A percentile compares a stretch with the other conserved stretches of the same genome.
These are phyloP conservation scores for Paracentrotus lividus DNA, from an alignment of 53 echinoderm and acorn worm species.

Conservation along the genomic window DNA sequence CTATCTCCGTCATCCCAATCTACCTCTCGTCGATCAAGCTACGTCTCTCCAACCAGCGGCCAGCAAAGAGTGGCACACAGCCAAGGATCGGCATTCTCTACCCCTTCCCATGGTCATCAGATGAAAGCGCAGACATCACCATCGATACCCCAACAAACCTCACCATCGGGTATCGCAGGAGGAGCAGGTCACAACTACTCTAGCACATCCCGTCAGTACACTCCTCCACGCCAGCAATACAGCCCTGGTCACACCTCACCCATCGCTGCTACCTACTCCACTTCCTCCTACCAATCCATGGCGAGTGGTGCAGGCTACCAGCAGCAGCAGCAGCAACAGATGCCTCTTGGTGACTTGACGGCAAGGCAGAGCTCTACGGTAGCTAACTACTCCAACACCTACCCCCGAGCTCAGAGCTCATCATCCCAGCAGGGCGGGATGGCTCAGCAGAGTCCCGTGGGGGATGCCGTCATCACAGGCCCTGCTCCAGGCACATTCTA, in stretches of 20 bases:
- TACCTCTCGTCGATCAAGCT: constrained; percentile 56
- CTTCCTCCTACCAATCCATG: constrained; percentile 8
- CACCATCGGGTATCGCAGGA: constrained; percentile 15
- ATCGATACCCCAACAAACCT: constrained; percentile 37
- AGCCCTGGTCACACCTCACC: constrained; percentile 62
- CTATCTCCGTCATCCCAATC: constrained; percentile 58
- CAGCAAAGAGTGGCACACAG: constrained; percentile 50
- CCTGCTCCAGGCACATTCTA: constrained; percentile 87
- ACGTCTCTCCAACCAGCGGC: not conserved
- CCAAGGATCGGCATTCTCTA: constrained; percentile 42
- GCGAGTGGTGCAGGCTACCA: constrained; percentile 61
- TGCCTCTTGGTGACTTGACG: constrained; percentile 73
- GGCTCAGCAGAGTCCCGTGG: constrained; percentile 65
- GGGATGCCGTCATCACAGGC: constrained; percentile 93
- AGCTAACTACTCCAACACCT: constrained; percentile 69
- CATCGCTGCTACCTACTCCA: constrained; percentile 39
- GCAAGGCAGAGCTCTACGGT: constrained; percentile 63
- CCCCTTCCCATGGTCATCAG: constrained; percentile 34
- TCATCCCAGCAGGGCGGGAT: constrained; percentile 72
- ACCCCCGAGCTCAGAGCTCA: constrained; percentile 69
- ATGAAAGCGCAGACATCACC: constrained; percentile 39
- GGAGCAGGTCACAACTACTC: constrained; percentile 7
- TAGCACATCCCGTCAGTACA: constrained; percentile 32
- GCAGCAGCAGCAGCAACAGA: no score
- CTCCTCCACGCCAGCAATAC: constrained; percentile 52